Evolutionary conservation across 2,888 invertebrate species (phyloP), one percentile per base, ranked within the genome.

Genomic region (Orthosia cruda): DNA sequence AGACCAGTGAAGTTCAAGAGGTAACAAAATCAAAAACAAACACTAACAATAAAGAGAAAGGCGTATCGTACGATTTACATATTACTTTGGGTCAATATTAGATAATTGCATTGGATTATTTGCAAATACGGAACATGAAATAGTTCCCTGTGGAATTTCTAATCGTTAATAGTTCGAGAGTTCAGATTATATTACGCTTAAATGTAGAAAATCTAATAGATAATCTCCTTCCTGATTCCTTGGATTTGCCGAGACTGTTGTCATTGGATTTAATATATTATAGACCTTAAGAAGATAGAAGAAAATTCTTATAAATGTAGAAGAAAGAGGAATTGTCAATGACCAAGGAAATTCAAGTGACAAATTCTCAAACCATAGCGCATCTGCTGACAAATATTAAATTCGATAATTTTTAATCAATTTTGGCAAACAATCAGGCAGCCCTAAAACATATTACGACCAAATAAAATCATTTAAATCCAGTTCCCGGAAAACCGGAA

Each of bases 21-120:
- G 20, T 47, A 23, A 32, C 20, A 66, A 40, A 40, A 50, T n/a
- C 11, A 18, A 55, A 57, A 4, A 71, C 12, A 20, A 50, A 52
- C 71, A 52, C 18, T 18, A 23, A 52, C 68, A 65, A 59, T 61
- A 61, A 80, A 82, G 65, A 63, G 81, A 75, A 75, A 84, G 65
- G 49, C 61, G 49, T 54, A 80, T 69, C 11, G 45, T 58, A 67
- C 50, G 23, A 70, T 84, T 84, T 62, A 66, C 71, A 75, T 71
- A 79, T 57, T n/a, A 81, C 58, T 82, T 80, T 65, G 59, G 58
- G 50, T 54, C 47, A 52, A 70, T 74, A 71, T 84, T 68, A 62
- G 64, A 58, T 69, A 75, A 75, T 80, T 66, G 71, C 64, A 40
- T 40, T 7, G 9, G 40, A 40, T 40, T 40, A 74, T 47, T 66